A percentile compares a stretch with the other conserved stretches of the same genome.
Conservation (phyloP, 2,113 vertebrate species). For the Bambusicola thoracicus region DNA sequence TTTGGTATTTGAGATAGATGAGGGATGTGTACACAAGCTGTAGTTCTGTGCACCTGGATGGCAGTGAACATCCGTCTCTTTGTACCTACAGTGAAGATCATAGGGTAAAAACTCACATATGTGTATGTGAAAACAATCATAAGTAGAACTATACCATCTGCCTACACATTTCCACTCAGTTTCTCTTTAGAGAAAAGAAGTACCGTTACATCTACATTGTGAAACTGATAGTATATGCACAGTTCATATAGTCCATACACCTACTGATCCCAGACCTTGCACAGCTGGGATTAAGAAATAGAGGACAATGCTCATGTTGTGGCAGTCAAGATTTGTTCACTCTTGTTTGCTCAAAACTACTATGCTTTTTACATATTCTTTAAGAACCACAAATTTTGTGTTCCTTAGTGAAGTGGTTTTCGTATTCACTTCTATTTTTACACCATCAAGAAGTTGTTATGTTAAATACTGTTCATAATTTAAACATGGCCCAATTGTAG, state of each 20-base stretch:
- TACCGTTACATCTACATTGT: background rate
- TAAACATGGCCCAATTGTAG: background rate
- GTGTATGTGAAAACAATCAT: background rate
- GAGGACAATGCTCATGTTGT: background rate
- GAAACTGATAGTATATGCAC: background rate
- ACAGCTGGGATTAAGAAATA: background rate
- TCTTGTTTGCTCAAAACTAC: background rate
- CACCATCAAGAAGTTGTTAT: background rate
- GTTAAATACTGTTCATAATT: background rate
- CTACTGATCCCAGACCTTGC: background rate
- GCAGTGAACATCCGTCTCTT: background rate
- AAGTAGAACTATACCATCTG: background rate
- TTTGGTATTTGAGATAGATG: background rate
- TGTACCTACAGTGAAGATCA: background rate
- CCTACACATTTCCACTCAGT: background rate
- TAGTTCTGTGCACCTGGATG: background rate
- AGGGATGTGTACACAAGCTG: background rate
- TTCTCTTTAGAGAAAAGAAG: conserved; percentile 23
- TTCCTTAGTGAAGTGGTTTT: rapidly evolving
- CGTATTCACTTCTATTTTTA: background rate
- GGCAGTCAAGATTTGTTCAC: background rate
- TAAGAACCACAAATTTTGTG: background rate
- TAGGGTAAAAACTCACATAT: background rate
- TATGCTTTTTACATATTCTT: background rate
- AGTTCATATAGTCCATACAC: background rate